Base-by-base conservation (phyloP, 2,888 invertebrate species). In the Acrocyrtus sp. region DNA sequence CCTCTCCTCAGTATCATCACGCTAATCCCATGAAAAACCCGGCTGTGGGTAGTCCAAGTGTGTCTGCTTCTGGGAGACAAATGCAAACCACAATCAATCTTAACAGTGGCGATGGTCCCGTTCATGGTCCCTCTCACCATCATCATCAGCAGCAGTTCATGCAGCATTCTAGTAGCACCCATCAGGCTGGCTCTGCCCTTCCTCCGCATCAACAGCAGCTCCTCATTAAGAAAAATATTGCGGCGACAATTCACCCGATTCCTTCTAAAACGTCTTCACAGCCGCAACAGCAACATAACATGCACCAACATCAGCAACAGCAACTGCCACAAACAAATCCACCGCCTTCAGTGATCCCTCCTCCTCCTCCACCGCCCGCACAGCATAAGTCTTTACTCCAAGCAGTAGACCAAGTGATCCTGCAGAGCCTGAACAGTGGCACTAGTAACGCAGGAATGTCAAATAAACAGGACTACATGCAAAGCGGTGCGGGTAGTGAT, bases 351-450 rank as follows among this genome's bases (percentile, higher is more conserved):
- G 26, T 27, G n/a, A 66, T 66, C n/a, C 72, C 72, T 1, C 68
- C 65, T 1, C 75, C 75, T 22, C 75, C 75, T 15, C 75, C 75
- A 21, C 75, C 75, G 19, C 54, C 69, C 17, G 54, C 47, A 17
- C 48, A 68, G 15, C 51, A 50, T 17, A 76, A 69, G 60, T 74
- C 78, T n/a, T 58, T 75, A 19, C 45, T 78, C 15, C 74, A 74
- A 21, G 78, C 75, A 3, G 74, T 78, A 26, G 75, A 78, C 54
- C 75, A 78, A 74, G 78, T 78, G 15, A 78, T 78, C 19, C 63
- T 78, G 61, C 78, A 78, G 29, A 72, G 70, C 15, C 58, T 78
- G n/a, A 78, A 74, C 26, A 68, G 58, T 27, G 67, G 51, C 27
- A 63, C 51, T 39, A 74, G 65, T 56, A 70, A 60, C 21, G 57